phyloP scores from a whole-genome alignment of 2,797 vertebrate species.

The Cyprinodon diabolis region DNA sequence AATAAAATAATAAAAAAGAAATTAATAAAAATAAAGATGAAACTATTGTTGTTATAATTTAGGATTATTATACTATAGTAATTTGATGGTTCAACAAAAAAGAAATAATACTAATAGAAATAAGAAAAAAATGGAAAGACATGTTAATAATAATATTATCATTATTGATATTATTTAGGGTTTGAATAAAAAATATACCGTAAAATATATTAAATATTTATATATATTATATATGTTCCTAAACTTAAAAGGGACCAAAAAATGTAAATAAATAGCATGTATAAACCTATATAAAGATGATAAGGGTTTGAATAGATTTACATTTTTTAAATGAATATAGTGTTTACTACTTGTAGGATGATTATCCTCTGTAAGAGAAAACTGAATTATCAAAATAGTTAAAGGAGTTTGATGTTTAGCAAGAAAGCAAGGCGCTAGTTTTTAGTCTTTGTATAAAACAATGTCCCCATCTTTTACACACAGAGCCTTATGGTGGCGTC shows the following conservation, averaged over 20 bases:
- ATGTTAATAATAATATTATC: too few species aligned
- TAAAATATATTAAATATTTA: too few species aligned
- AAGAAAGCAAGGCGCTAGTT: neutral
- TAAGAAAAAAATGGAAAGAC: too few species aligned
- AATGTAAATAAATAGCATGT: too few species aligned
- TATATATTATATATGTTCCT: neutral
- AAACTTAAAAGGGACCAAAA: neutral
- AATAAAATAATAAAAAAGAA: too few species aligned
- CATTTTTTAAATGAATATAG: neutral
- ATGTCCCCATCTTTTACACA: neutral
- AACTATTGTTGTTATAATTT: too few species aligned
- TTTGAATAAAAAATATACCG: neutral
- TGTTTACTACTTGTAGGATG: neutral
- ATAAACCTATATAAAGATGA: neutral
- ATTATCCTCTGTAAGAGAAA: neutral
- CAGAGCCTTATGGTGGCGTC: neutral
- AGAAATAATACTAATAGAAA: too few species aligned
- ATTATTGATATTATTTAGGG: too few species aligned
- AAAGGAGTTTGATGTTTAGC: neutral
- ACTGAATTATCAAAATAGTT: neutral
- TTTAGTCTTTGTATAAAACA: neutral
- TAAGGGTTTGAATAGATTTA: too few species aligned
- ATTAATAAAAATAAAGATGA: too few species aligned
- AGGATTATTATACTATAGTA: too few species aligned
- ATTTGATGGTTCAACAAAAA: too few species aligned